Evolutionary conservation across 1,140 invertebrate species (phyloP), one percentile per base, ranked within the genome.

Genomic region (Geopemphigus sp.): DNA sequence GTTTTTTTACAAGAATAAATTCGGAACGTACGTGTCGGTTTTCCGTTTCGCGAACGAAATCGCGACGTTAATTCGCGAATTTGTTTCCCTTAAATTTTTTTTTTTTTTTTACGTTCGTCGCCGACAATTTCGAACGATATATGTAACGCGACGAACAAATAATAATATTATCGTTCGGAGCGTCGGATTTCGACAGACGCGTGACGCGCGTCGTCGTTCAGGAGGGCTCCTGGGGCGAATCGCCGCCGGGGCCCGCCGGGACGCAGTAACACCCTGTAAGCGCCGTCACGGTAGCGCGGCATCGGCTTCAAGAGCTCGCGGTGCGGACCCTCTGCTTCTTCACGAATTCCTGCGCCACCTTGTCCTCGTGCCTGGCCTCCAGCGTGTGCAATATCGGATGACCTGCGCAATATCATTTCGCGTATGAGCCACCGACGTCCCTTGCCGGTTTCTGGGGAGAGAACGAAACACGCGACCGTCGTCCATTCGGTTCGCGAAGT

Each of bases 311-410:
- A 50, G 83, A 83, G 32, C 81, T 84, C 59, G 89, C 88, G 81
- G 92, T 89, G 84, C 91, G 87, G 82, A 89, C 84, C 85, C 90
- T 93, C 86, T 94, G 92, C 84, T 94, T 94, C 84, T 93, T 93
- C 19, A 95, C 92, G 88, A 97, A 97, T 82, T 97, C 95, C 83
- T 91, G 88, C 26, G 95, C 95, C 83, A 91, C 86, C 85, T 93
- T 93, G 86, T 98, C 95, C 83, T 91, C 92, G 24, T 89, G 89
- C 83, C 95, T 88, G 47, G 91, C 91, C 84, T 95, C 93, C 82
- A 97, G 85, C 81, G 95, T 94, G 85, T 94, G 91, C 56, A 97
- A 86, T 81, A 95, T 93, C 24, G 92, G 91, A 85, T 93, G 91
- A 87, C 89, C 92, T 93, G 32, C 32, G 32, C 3, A 3, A 39